Conservation (phyloP, 2,113 vertebrate species). For the Chloebia gouldiae region DNA sequence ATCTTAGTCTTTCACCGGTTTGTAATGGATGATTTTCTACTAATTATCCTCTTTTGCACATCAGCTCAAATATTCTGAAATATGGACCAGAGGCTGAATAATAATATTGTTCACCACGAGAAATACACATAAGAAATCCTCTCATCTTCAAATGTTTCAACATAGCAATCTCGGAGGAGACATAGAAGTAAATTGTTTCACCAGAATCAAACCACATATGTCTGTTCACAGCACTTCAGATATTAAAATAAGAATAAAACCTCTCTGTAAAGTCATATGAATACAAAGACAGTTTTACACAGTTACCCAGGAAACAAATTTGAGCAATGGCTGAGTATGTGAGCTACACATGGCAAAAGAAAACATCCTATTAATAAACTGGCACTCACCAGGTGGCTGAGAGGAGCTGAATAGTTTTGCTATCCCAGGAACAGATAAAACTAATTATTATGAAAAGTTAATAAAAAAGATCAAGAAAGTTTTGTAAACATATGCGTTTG, state of each 20-base stretch:
- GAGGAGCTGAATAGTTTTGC: not conserved
- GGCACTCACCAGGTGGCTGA: not conserved
- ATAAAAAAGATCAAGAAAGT: not conserved
- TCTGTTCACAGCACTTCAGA: not conserved
- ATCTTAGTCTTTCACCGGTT: not conserved
- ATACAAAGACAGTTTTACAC: not conserved
- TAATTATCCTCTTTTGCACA: slow-evolving; percentile 3
- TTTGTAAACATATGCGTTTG: not conserved
- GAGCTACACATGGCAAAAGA: not conserved
- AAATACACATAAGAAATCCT: not conserved
- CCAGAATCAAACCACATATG: not conserved
- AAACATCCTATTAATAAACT: not conserved
- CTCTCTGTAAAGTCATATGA: not conserved
- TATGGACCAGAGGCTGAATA: not conserved
- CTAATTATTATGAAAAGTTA: not conserved
- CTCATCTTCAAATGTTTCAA: not conserved
- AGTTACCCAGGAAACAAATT: not conserved
- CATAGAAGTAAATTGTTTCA: not conserved
- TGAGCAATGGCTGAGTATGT: not conserved
- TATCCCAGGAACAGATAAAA: not conserved
- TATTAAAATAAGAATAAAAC: not conserved
- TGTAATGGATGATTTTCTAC: not conserved
- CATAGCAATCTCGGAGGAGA: not conserved
- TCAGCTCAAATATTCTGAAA: slow-evolving; percentile 9
- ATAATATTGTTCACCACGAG: not conserved